Evolutionary conservation across 2,888 invertebrate genomes (phyloP).

Genomic region (Anthrax anthrax): DNA sequence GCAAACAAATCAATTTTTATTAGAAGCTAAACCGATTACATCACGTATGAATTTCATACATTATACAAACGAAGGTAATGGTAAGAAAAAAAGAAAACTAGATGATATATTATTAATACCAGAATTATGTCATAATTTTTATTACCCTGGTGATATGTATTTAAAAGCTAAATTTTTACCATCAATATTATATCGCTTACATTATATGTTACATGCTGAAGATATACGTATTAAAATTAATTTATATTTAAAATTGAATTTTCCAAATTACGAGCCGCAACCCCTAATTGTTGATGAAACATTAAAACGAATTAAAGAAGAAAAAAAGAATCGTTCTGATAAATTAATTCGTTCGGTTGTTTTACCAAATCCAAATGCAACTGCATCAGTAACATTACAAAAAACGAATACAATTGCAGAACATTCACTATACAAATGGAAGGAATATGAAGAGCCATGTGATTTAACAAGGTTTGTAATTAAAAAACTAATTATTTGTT

Average conservation of each 20-base stretch:
- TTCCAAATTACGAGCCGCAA: slow-evolving; percentile 21
- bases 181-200: slow-evolving; percentile 59
- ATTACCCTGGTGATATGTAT: slow-evolving; percentile 65
- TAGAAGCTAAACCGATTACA: slow-evolving; percentile 53
- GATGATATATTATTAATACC: slow-evolving; percentile 62
- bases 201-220: slow-evolving; percentile 28
- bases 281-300: slow-evolving; percentile 23
- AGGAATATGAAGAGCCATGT: slow-evolving; percentile 42
- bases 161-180: slow-evolving; percentile 73
- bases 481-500: too few relatives aligned
- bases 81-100: slow-evolving; percentile 21
- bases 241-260: slow-evolving; percentile 17
- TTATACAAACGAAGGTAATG: slow-evolving; percentile 17
- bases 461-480: slow-evolving; percentile 44
- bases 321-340: slow-evolving; percentile 7
- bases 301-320: slow-evolving; percentile 20
- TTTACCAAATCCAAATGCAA: not conserved
- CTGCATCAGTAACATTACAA: slow-evolving; percentile 1
- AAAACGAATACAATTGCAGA: not conserved
- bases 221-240: slow-evolving; percentile 30
- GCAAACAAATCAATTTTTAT: slow-evolving; percentile 50
- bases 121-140: slow-evolving; percentile 64
- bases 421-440: slow-evolving; percentile 18
- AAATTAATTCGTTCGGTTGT: not conserved
- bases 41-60: slow-evolving; percentile 28